Evolutionary conservation across 2,888 invertebrate genomes (phyloP).

Genomic region (Halictus ligatus): DNA sequence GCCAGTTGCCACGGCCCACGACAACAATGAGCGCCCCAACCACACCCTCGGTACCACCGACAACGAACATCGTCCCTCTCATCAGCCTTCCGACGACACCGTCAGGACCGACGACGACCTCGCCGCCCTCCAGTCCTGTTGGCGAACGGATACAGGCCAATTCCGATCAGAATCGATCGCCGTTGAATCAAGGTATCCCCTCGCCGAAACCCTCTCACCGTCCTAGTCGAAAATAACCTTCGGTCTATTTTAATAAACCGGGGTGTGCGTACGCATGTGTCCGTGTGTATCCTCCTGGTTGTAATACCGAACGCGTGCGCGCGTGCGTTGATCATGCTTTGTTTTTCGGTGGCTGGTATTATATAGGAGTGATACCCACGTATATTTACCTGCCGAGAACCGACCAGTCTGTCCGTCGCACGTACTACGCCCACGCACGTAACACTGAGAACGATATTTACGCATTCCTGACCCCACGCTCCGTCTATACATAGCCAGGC

Average conservation of each 20-base stretch:
- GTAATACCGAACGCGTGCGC: not conserved
- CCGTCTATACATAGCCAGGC: conserved; percentile 79
- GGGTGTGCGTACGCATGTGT: conserved; percentile 7
- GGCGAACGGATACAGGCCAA: conserved; percentile 61
- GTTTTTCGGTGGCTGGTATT: conserved; percentile 27
- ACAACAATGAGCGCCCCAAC: conserved; percentile 82
- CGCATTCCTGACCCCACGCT: conserved; percentile 82
- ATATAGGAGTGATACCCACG: conserved; percentile 47
- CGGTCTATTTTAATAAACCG: conserved; percentile 42
- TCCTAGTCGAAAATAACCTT: conserved; percentile 18
- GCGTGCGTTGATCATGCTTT: conserved; percentile 13
- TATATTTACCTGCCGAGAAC: conserved; percentile 69
- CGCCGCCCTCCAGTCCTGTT: conserved; percentile 67
- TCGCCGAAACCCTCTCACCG: not conserved
- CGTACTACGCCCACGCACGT: conserved; percentile 73
- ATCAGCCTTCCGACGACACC: conserved; percentile 80
- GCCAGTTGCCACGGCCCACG: conserved; percentile 78
- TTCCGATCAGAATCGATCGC: conserved; percentile 70
- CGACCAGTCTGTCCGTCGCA: conserved; percentile 63
- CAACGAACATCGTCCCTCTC: conserved; percentile 67
- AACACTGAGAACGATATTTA: conserved; percentile 80
- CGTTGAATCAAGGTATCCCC: conserved; percentile 73
- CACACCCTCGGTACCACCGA: conserved; percentile 77
- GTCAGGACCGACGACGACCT: conserved; percentile 65
- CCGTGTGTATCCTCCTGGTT: conserved; percentile 1